A percentile compares a stretch with the other conserved stretches of the same genome.
phyloP scores from a whole-genome alignment of 2,113 vertebrate genomes.

The Cebidichthys violaceus region DNA sequence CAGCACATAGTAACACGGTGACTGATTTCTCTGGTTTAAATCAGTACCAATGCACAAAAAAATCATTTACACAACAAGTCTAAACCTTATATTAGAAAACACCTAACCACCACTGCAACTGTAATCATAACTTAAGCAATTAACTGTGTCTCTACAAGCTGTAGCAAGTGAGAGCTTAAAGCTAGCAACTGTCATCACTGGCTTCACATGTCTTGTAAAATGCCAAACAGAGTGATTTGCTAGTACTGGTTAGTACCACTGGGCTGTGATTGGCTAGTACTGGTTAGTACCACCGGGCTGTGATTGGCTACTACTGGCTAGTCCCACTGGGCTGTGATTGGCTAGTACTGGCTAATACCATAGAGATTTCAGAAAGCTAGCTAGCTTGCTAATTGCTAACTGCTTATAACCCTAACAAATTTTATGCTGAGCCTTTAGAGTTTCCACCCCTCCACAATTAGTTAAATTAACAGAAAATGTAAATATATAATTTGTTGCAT shows the following conservation, averaged over 20 bases:
- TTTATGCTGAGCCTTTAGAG: no score
- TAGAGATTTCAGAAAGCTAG: no score
- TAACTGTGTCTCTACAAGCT: not conserved
- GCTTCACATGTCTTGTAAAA: no score
- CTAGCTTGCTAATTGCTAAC: no score
- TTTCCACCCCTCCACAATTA: not conserved
- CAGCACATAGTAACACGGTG: not conserved
- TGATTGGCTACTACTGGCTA: no score
- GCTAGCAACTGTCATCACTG: not conserved
- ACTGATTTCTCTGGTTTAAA: constrained; percentile 12
- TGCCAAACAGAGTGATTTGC: no score
- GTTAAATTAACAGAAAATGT: not conserved
- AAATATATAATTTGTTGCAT: not conserved
- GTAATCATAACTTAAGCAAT: not conserved
- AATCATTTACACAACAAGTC: not conserved
- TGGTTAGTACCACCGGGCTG: no score
- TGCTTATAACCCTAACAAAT: no score
- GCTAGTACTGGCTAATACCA: no score
- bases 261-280: no score
- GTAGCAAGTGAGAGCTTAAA: not conserved
- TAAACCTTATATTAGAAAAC: constrained; percentile 2
- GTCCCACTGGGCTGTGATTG: no score
- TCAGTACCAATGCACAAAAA: not conserved
- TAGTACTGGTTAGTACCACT: no score
- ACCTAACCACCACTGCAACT: not conserved